These are phyloP conservation scores for Drosophila parvula DNA, from an alignment of 1,140 invertebrate species.

Conservation along the genomic window DNA sequence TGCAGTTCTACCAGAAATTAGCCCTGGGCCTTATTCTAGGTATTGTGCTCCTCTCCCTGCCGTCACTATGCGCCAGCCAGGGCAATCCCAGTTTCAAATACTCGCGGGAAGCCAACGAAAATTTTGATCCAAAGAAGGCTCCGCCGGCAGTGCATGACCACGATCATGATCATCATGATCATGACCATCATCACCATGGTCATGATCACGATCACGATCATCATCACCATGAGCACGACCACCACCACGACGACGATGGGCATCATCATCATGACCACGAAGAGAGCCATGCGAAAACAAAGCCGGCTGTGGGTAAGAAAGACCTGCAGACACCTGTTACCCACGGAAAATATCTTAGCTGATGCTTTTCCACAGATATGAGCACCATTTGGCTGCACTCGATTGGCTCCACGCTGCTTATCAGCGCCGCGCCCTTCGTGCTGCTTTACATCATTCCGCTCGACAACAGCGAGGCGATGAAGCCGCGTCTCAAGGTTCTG, in stretches of 20 bases:
- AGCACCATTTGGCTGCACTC: slow-evolving; percentile 91
- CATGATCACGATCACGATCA: slow-evolving; percentile 57
- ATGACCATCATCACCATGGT: slow-evolving; percentile 47
- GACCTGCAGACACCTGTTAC: neutral
- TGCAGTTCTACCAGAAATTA: slow-evolving; percentile 63
- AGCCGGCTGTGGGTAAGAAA: slow-evolving; percentile 56
- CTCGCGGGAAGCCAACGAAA: slow-evolving; percentile 88
- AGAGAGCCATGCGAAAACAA: slow-evolving; percentile 18
- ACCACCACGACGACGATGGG: slow-evolving; percentile 39
- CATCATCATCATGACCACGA: slow-evolving; percentile 35
- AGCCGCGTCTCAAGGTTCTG: slow-evolving; percentile 91
- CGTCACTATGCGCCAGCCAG: slow-evolving; percentile 64
- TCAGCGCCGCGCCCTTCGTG: slow-evolving; percentile 96
- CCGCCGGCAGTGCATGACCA: slow-evolving; percentile 65
- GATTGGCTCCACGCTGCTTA: slow-evolving; percentile 94
- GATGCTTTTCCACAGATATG: slow-evolving; percentile 65
- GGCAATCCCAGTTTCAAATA: slow-evolving; percentile 89
- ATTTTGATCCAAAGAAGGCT: slow-evolving; percentile 63
- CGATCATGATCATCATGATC: slow-evolving; percentile 70
- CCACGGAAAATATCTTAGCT: slow-evolving; percentile 3
- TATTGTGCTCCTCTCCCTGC: slow-evolving; percentile 67
- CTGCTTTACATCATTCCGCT: slow-evolving; percentile 97
- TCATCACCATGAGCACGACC: slow-evolving; percentile 52
- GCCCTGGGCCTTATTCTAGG: slow-evolving; percentile 58
- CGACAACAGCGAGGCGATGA: slow-evolving; percentile 92